A percentile compares a stretch with the other conserved stretches of the same genome.
Evolutionary conservation across 1,140 invertebrate species (phyloP).

Genomic region (Linepithema humile): DNA sequence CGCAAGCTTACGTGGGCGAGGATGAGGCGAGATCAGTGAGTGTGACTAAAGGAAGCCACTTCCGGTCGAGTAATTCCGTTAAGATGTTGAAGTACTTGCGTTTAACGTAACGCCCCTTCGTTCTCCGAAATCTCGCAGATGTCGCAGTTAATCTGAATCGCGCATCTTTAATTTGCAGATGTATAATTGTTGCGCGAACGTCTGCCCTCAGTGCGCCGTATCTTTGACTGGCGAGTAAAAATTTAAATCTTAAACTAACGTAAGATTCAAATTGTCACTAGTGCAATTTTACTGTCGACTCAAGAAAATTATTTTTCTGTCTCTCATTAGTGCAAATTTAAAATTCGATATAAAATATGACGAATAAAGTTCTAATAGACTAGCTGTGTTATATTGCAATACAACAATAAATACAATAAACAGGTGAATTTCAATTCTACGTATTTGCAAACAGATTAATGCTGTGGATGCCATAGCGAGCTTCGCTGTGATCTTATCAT

Average conservation of each 20-base stretch:
- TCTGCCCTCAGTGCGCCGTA: background rate
- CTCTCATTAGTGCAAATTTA: background rate
- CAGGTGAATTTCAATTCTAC: too few species aligned
- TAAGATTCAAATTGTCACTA: background rate
- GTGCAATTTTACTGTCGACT: background rate
- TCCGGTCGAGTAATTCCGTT: slow-evolving; percentile 63
- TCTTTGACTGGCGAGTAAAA: background rate
- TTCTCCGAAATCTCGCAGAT: slow-evolving; percentile 46
- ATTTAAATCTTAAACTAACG: background rate
- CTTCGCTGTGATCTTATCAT: slow-evolving; percentile 46
- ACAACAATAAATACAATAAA: too few species aligned
- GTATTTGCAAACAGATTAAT: background rate
- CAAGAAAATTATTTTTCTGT: slow-evolving; percentile 2
- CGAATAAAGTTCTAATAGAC: too few species aligned
- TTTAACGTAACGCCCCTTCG: background rate
- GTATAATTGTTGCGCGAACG: background rate
- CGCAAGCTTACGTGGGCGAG: slow-evolving; percentile 21
- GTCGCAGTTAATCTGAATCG: slow-evolving; percentile 50
- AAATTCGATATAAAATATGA: background rate
- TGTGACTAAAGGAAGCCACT: slow-evolving; percentile 65
- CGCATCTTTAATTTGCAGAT: slow-evolving; percentile 29
- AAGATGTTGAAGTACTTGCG: slow-evolving; percentile 34
- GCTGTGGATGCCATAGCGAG: slow-evolving; percentile 16
- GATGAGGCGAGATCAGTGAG: slow-evolving; percentile 49
- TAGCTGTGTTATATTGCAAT: too few species aligned